Base-by-base conservation (phyloP, 1,140 invertebrate species). In the Trachymyrmex septentrionalis region DNA sequence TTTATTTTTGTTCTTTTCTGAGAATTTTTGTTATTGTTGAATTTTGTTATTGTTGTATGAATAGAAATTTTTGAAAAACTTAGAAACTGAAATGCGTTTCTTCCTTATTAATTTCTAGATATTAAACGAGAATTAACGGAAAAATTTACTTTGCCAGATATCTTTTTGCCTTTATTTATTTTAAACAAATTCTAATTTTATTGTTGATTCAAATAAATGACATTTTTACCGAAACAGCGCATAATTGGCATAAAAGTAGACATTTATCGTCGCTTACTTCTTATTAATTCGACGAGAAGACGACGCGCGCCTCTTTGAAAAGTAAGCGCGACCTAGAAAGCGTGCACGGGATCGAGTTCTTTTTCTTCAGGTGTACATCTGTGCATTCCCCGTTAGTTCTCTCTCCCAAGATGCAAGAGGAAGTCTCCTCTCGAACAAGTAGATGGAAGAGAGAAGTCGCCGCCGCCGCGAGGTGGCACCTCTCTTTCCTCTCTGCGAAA, bases 291-390 rank as follows among this genome's bases (percentile, higher is more conserved):
- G 34, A 21, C 24, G 77, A 67, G 44, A 59, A 34, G 69, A 53
- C 34, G 38, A 44, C 44, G n/a, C 66, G 24, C 55, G 57, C 44
- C 55, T 73, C 16, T 30, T 75, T 78, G 69, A 64, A 87, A 87
- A 87, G 69, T 87, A 72, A 72, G 61, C 69, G 67, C 71, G 86
- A 87, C 86, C 80, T 85, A 87, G 78, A 87, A 86, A 87, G 71
- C 80, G 50, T 55, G 30, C 57, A 73, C 61, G 38, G 77, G 78
- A 75, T 66, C 50, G 86, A 75, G 55, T 34, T 75, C 57, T 84
- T 84, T 50, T 72, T 64, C 53, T 57, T 75, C n/a, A 21, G 44
- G 50, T 14, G 59, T 69, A 44, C 61, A 86, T 86, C 78, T 86
- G 64, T 67, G 67, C 78, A 66, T 85, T 87, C 55, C 69, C 86